Evolutionary conservation across 2,888 invertebrate genomes (phyloP).

Genomic region (Chloroclysta siterata): DNA sequence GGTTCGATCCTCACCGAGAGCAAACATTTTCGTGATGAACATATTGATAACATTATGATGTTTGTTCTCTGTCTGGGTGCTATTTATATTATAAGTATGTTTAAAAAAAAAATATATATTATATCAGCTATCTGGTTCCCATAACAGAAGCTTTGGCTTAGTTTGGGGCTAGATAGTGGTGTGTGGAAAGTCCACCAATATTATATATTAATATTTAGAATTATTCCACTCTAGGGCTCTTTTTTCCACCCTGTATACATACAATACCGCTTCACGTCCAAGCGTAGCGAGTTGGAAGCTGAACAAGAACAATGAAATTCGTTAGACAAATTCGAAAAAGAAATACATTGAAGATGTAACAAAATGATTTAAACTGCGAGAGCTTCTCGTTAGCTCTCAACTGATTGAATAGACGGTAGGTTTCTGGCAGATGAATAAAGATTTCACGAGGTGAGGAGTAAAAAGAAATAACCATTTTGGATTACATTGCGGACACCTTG

Average conservation of each 20-base stretch:
- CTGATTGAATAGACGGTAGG: slow-evolving; percentile 37
- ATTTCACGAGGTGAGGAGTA: background rate
- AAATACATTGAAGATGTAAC: slow-evolving; percentile 40
- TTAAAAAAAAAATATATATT: no score
- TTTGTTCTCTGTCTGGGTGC: no score
- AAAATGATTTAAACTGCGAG: slow-evolving; percentile 42
- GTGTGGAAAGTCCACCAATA: no score
- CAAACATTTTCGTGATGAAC: no score
- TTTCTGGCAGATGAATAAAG: slow-evolving; percentile 23
- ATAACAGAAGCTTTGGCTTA: no score
- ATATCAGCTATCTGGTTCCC: no score
- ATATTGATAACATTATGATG: no score
- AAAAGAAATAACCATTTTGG: background rate
- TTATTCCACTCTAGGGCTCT: background rate
- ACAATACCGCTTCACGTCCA: slow-evolving; percentile 38
- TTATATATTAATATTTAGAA: background rate
- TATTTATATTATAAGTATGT: no score
- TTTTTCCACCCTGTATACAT: background rate
- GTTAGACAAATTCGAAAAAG: slow-evolving; percentile 41
- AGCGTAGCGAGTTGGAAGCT: slow-evolving; percentile 9
- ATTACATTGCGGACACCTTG: background rate
- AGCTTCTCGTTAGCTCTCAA: slow-evolving; percentile 40
- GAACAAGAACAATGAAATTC: slow-evolving; percentile 43
- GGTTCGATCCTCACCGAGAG: no score
- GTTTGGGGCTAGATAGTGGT: no score